Evolutionary conservation across 2,797 vertebrate genomes (phyloP), one percentile per base, ranked within the genome.

Genomic region (Champsocephalus gunnari): DNA sequence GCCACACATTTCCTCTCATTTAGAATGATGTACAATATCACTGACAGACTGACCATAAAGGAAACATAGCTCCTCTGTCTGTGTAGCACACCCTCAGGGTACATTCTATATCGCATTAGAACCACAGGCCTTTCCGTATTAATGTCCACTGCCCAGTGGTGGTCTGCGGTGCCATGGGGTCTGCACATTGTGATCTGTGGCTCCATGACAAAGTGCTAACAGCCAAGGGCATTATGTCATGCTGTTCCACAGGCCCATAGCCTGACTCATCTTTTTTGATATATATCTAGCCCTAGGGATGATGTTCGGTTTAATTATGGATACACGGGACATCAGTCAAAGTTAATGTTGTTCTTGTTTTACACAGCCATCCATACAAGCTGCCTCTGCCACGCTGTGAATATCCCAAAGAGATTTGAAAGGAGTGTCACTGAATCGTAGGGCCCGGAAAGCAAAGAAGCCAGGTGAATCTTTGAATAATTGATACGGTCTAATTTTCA

Each of bases 281-380:
- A 90, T 77, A 87, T 85, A 87, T 85, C 79, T 75, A 61, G 80
- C 91, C 83, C 81, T 63, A 16, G 80, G 91, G 90, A 93, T 71
- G 84, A 81, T 88, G 88, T 88, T 91, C 74, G 32, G 79, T 89
- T 92, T 92, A 91, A 94, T 93, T 90, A 92, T 86, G 76, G 74
- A 87, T 69, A 65, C 77, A 73, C 21, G 32, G 68, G 88, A 87
- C 84, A 92, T 89, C 88, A 88, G 86, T 93, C 86, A 90, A 79
- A 66, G 63, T 84, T 85, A 91, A 88, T 83, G 81, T 87, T 91
- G 79, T 85, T 88, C 84, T 87, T 88, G 85, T 90, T 88, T 91
- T 83, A 88, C 86, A 89, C 66, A 56, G 65, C 48, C 78, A 72
- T 88, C 73, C 71, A 75, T 71, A 66, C 70, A 70, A 74, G 77